Evolutionary conservation across 1,140 invertebrate species (phyloP).

Genomic region (Trichoplusia ni): DNA sequence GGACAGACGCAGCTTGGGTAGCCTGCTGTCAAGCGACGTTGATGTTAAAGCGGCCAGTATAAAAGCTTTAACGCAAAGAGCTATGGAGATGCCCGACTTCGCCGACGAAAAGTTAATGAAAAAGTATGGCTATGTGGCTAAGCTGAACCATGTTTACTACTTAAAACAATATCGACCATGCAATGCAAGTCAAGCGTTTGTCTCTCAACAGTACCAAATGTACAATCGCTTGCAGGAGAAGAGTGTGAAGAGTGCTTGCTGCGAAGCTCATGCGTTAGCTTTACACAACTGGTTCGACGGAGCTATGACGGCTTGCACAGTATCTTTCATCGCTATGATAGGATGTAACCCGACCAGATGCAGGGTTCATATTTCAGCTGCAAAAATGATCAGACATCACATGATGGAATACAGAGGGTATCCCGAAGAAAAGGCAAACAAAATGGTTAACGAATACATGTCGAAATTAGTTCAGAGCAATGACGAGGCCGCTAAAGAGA

Average conservation of each 20-base stretch:
- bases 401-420: slow-evolving; percentile 51
- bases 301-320: slow-evolving; percentile 82
- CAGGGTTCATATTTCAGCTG: slow-evolving; percentile 82
- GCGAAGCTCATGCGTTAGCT: slow-evolving; percentile 82
- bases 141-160: slow-evolving; percentile 84
- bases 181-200: slow-evolving; percentile 82
- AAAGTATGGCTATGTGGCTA: slow-evolving; percentile 84
- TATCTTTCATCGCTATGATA: slow-evolving; percentile 85
- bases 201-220: slow-evolving; percentile 75
- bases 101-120: slow-evolving; percentile 80
- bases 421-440: slow-evolving; percentile 64
- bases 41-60: slow-evolving; percentile 55
- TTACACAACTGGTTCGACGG: slow-evolving; percentile 82
- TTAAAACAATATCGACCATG: slow-evolving; percentile 85
- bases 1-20: slow-evolving; percentile 75
- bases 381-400: slow-evolving; percentile 75
- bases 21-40: slow-evolving; percentile 61
- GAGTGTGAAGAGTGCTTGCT: slow-evolving; percentile 80
- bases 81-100: slow-evolving; percentile 82
- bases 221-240: slow-evolving; percentile 76
- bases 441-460: slow-evolving; percentile 71
- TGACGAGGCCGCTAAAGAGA: slow-evolving; percentile 61
- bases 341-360: slow-evolving; percentile 83
- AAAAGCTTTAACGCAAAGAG: slow-evolving; percentile 67
- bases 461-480: slow-evolving; percentile 69